Evolutionary conservation across 30 jellyfish, hydroid and myxozoan species (phyloP).

Genomic region (Pseudorhiza aurosa): DNA sequence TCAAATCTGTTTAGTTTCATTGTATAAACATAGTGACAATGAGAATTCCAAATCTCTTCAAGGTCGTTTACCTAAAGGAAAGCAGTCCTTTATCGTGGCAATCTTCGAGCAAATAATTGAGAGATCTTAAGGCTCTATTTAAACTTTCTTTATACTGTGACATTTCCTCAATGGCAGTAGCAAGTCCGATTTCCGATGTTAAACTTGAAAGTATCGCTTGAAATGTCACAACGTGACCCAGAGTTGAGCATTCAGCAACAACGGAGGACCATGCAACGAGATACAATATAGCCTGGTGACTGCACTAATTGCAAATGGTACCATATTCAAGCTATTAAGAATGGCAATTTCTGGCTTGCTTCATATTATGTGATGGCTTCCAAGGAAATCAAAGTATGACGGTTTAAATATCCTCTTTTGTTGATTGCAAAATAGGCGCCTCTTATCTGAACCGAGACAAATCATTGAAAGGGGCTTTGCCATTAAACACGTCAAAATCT

Average conservation of each 20-base stretch:
- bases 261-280: no score
- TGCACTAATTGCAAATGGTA: no score
- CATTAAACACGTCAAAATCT: slow-evolving; percentile 26
- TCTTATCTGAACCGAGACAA: slow-evolving; percentile 25
- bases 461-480: slow-evolving; percentile 12
- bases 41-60: slow-evolving; percentile 22
- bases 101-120: slow-evolving; percentile 8
- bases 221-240: no score
- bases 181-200: slow-evolving; percentile 29
- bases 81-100: not conserved
- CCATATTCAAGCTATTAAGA: not conserved
- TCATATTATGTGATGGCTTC: not conserved
- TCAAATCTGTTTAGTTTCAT: slow-evolving; percentile 7
- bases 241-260: no score
- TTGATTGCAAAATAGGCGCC: slow-evolving; percentile 45
- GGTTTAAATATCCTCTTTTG: slow-evolving; percentile 12
- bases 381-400: slow-evolving; percentile 32
- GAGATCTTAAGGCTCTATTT: slow-evolving; percentile 2
- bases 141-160: slow-evolving; percentile 21
- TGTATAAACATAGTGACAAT: slow-evolving; percentile 11
- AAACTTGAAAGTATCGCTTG: not conserved
- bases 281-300: no score
- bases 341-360: not conserved
- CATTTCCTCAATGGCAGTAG: not conserved
- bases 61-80: slow-evolving; percentile 6